Evolutionary conservation across 2,888 invertebrate species (phyloP).

Genomic region (Synanthedon vespiformis): DNA sequence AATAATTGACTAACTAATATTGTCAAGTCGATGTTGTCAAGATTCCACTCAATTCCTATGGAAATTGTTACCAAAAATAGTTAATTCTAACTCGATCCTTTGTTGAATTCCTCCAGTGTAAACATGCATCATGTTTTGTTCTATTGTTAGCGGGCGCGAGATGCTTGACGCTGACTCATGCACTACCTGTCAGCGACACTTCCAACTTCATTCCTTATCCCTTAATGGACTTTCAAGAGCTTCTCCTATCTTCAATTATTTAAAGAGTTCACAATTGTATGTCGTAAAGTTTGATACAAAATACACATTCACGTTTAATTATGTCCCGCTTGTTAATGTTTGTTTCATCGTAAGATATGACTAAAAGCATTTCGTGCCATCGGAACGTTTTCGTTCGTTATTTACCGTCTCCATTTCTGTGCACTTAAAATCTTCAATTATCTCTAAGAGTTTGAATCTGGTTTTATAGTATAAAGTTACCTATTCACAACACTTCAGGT

Average conservation of each 20-base stretch:
- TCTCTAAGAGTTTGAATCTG: slow-evolving; percentile 20
- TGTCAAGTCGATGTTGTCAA: too few relatives aligned
- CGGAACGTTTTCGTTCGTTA: not conserved
- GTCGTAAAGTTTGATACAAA: not conserved
- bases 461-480: slow-evolving; percentile 47
- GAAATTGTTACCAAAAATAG: too few relatives aligned
- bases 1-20: too few relatives aligned
- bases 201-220: slow-evolving; percentile 49
- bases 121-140: not conserved
- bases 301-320: not conserved
- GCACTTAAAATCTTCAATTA: slow-evolving; percentile 25
- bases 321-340: not conserved
- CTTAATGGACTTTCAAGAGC: slow-evolving; percentile 50
- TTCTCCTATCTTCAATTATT: slow-evolving; percentile 34
- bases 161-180: slow-evolving; percentile 36
- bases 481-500: slow-evolving; percentile 38
- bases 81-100: not conserved
- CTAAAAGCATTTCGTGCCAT: slow-evolving; percentile 16
- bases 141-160: not conserved
- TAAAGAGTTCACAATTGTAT: slow-evolving; percentile 19
- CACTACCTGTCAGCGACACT: slow-evolving; percentile 55
- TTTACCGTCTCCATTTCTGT: not conserved
- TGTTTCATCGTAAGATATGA: slow-evolving; percentile 14
- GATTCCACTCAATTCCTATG: too few relatives aligned
- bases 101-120: not conserved